A percentile compares a stretch with the other conserved stretches of the same genome.
Evolutionary conservation across 2,113 vertebrate species (phyloP).

Genomic region (Gymnorhina tibicen): DNA sequence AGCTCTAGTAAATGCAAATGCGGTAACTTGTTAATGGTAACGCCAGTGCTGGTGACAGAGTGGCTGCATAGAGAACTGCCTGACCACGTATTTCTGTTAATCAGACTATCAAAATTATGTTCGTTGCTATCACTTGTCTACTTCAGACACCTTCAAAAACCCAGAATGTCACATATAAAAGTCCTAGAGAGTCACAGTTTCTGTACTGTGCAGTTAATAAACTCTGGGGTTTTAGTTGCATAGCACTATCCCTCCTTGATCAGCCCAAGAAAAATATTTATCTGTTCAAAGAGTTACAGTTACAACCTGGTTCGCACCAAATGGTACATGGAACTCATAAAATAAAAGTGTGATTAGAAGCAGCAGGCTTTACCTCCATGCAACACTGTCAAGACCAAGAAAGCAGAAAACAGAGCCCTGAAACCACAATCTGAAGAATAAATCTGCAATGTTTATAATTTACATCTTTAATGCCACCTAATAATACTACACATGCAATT

Average conservation of each 20-base stretch:
- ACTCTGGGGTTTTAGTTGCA: neutral
- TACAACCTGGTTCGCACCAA: neutral
- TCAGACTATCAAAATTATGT: neutral
- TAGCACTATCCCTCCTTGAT: neutral
- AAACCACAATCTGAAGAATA: constrained; percentile 6
- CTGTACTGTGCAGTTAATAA: neutral
- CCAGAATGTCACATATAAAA: neutral
- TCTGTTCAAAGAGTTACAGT: neutral
- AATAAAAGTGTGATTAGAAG: constrained; percentile 17
- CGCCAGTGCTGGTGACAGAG: neutral
- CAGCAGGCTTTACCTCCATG: neutral
- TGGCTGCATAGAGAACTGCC: neutral
- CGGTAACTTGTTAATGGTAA: neutral
- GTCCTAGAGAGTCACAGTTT: neutral
- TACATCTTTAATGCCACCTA: constrained; percentile 2
- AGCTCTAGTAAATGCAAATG: neutral
- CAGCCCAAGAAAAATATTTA: neutral
- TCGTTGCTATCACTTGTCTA: neutral
- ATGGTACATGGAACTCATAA: neutral
- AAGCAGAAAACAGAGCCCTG: neutral
- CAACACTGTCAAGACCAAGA: neutral
- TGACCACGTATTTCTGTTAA: neutral
- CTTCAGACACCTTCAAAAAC: neutral
- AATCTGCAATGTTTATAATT: neutral
- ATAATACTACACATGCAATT: constrained; percentile 15